Conservation (phyloP, 2,113 vertebrate species). For the Alaudala cheleensis region DNA sequence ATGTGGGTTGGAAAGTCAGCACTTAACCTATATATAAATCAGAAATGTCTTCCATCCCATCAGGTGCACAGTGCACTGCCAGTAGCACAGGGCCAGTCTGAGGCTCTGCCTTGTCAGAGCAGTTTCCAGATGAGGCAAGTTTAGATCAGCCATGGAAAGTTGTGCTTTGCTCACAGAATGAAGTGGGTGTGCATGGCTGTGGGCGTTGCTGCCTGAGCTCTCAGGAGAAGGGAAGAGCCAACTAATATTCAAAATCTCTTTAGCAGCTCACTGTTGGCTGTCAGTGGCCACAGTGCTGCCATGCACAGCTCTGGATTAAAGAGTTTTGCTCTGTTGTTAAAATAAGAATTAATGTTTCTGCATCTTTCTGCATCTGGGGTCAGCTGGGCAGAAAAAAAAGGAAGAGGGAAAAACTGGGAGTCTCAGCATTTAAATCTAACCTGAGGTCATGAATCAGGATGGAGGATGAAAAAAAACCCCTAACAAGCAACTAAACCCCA, state of each 20-base stretch:
- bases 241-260: neutral
- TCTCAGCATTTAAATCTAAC: neutral
- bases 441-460: neutral
- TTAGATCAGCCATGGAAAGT: neutral
- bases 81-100: neutral
- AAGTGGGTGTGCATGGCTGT: neutral
- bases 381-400: neutral
- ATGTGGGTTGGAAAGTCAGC: neutral
- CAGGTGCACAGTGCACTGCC: neutral
- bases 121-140: neutral
- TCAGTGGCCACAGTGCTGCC: rapidly evolving
- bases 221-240: neutral
- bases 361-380: neutral
- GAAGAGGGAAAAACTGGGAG: neutral
- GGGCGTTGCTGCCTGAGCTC: neutral
- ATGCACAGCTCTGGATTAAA: too few relatives aligned
- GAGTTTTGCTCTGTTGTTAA: too few relatives aligned
- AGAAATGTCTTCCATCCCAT: neutral
- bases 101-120: neutral
- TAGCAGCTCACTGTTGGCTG: neutral
- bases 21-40: constrained; percentile 5
- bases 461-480: neutral
- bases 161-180: neutral
- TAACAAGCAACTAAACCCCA: neutral
- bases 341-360: neutral